A percentile compares a stretch with the other conserved stretches of the same genome.
Evolutionary conservation across 2,797 vertebrate species (phyloP).

Genomic region (Toxotes lorentzi): DNA sequence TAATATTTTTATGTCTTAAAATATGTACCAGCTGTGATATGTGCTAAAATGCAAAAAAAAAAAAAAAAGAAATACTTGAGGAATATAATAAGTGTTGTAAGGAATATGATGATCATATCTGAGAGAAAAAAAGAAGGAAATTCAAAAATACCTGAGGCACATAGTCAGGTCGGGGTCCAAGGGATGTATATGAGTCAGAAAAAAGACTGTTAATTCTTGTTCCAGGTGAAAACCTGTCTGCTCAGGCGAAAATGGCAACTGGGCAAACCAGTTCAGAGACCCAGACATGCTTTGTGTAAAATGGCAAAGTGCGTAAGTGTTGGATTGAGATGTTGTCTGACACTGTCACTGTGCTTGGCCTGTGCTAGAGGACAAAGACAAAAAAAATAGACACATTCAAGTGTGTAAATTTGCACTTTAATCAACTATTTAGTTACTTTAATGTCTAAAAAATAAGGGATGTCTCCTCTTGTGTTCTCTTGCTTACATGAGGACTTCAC

Average conservation of each 20-base stretch:
- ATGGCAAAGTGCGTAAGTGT: slow-evolving; percentile 9
- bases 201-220: slow-evolving; percentile 6
- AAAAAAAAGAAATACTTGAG: background rate
- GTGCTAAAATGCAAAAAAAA: background rate
- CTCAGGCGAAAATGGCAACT: slow-evolving; percentile 45
- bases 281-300: slow-evolving; percentile 27
- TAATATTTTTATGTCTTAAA: background rate
- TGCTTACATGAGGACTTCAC: background rate
- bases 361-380: background rate
- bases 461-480: background rate
- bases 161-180: background rate
- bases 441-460: background rate
- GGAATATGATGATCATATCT: background rate
- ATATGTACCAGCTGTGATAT: background rate
- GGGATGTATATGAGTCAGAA: background rate
- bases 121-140: background rate
- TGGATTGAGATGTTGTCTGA: background rate
- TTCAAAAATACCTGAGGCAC: background rate
- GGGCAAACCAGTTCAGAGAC: slow-evolving; percentile 69
- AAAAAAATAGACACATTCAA: background rate
- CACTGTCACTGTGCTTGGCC: background rate
- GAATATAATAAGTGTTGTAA: background rate
- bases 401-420: background rate
- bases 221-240: slow-evolving; percentile 16
- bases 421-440: background rate